Percentiles rank a stretch among this genome's conserved stretches.
phyloP scores from a whole-genome alignment of 1,140 invertebrate genomes.

The Meloidogyne hapla region DNA sequence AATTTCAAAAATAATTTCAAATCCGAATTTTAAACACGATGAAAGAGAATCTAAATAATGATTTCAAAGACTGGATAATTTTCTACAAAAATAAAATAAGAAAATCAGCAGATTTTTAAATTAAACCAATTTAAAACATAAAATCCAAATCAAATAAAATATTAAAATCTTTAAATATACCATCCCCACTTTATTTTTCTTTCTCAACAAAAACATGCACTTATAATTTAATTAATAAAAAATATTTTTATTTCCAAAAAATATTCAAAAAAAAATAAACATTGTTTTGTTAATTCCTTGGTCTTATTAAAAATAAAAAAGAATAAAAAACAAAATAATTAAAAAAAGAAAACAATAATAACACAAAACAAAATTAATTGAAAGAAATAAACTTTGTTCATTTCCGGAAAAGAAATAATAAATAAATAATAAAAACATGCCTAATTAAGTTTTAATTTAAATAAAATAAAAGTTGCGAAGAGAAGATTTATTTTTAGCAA shows the following conservation, averaged over 20 bases:
- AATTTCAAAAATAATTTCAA: too few relatives aligned
- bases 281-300: neutral
- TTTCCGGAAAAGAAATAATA: neutral
- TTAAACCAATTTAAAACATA: too few relatives aligned
- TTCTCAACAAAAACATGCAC: too few relatives aligned
- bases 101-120: too few relatives aligned
- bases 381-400: neutral
- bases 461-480: neutral
- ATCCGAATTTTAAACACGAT: too few relatives aligned
- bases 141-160: too few relatives aligned
- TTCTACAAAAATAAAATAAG: too few relatives aligned
- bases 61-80: too few relatives aligned
- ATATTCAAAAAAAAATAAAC: neutral
- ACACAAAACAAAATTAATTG: conserved; percentile 5
- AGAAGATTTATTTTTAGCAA: neutral
- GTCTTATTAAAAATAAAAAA: conserved; percentile 19
- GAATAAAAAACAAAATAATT: conserved; percentile 9
- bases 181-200: too few relatives aligned
- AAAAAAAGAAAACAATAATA: neutral
- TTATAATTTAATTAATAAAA: too few relatives aligned
- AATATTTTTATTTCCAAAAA: neutral
- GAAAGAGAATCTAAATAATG: too few relatives aligned
- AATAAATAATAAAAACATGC: conserved; percentile 6
- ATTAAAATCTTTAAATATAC: too few relatives aligned
- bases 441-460: neutral